Percentiles rank a stretch among this genome's conserved stretches.
Evolutionary conservation across 2,113 vertebrate species (phyloP).

Genomic region (Oostethus manadensis): DNA sequence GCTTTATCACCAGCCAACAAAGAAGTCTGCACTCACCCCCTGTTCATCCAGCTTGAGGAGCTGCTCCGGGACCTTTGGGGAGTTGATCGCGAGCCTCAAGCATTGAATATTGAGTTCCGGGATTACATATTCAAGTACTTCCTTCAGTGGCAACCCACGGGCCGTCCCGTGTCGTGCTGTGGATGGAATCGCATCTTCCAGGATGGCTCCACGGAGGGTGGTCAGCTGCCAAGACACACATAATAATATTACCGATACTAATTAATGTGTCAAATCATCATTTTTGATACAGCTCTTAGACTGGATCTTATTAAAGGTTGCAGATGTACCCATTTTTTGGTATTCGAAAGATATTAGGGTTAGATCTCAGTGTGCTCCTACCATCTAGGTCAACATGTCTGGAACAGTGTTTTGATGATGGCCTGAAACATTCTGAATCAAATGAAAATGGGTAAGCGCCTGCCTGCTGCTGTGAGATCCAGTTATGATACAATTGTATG

Average conservation of each 20-base stretch:
- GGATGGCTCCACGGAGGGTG: constrained; percentile 90
- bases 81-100: constrained; percentile 84
- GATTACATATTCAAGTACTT: constrained; percentile 91
- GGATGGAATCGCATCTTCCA: constrained; percentile 93
- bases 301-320: neutral
- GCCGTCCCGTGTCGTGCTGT: constrained; percentile 88
- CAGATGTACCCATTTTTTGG: neutral
- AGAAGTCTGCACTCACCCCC: constrained; percentile 76
- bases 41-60: constrained; percentile 95
- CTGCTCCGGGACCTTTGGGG: constrained; percentile 88
- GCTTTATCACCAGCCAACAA: neutral
- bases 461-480: neutral
- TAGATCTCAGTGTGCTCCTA: neutral
- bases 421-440: neutral
- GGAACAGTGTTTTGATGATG: constrained; percentile 8
- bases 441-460: constrained; percentile 5
- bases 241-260: neutral
- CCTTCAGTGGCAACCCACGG: constrained; percentile 90
- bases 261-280: neutral
- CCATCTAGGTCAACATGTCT: neutral
- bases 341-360: neutral
- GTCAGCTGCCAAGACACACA: constrained; percentile 77
- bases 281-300: neutral
- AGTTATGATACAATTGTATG: constrained; percentile 8
- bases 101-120: constrained; percentile 90